Base-by-base conservation (phyloP, 2,113 vertebrate species). In the Hypomesus transpacificus region DNA sequence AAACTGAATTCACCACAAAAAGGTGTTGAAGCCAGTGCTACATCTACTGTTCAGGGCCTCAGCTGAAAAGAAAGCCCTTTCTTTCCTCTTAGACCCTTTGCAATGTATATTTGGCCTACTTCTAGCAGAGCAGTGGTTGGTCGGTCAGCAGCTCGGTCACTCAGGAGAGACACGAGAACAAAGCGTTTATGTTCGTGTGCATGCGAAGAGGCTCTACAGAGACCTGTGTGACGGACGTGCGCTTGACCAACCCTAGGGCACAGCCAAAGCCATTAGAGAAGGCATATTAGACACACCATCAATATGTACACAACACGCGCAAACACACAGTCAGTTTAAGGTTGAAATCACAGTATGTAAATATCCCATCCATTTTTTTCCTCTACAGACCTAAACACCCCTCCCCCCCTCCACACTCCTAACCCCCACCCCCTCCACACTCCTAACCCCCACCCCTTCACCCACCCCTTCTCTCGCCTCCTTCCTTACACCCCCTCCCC, bases 291-390 rank as follows among this genome's bases (percentile, higher is more conserved):
- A 84, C 62, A 87, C 64, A 80, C 62, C 69, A 78, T 75, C 69
- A 79, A 66, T 89, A 89, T 90, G 86, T 89, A 89, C 85, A 90
- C 3, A 76, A 82, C 73, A 85, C 78, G 83, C 53, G 78, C 56
- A 77, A 70, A 84, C 66, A 83, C 39, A 76, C 2, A 9, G 59
- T 59, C 83, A 84, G 73, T 87, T 85, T 62, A 81, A 85, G 80
- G 56, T 76, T 66, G 84, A 87, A 80, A 85, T 91, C 89, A 90
- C 89, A 91, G 89, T 90, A 89, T 89, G 71, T 77, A 80, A 71
- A 69, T 52, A 73, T 66, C 58, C 59, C 58, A 21, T 57, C 63
- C 51, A 26, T 54, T 68, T 63, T 39, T 76, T 50, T 54, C 67
- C 31, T 21, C 56, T 80, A 73, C 51, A 57, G 61, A 72, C 57